Conservation (phyloP, 1,140 invertebrate species). For the Drosophila punjabiensis region DNA sequence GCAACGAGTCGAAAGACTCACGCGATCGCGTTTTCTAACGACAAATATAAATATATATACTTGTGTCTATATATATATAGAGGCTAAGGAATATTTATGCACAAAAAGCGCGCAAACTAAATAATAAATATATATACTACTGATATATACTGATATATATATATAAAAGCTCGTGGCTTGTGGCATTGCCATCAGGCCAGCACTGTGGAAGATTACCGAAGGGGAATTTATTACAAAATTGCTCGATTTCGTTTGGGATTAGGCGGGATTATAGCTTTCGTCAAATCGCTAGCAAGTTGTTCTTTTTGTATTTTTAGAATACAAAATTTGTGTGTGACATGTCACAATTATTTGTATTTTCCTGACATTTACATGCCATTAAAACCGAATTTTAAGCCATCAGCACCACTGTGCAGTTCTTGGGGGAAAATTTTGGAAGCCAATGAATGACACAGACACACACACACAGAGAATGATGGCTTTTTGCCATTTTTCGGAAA, state of each 20-base stretch:
- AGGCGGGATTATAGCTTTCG: conserved; percentile 23
- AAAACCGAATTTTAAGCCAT: not conserved
- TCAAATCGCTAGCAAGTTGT: conserved; percentile 11
- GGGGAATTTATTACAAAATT: conserved; percentile 47
- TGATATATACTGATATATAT: conserved; percentile 22
- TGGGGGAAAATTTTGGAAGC: conserved; percentile 21
- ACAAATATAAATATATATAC: conserved; percentile 28
- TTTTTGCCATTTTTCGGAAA: not conserved
- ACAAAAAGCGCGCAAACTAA: conserved; percentile 35
- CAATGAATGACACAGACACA: conserved; percentile 29
- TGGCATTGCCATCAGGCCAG: not conserved
- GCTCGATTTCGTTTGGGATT: conserved; percentile 11
- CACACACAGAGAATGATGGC: conserved; percentile 3
- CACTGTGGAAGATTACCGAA: conserved; percentile 45
- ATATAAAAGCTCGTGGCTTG: conserved; percentile 20
- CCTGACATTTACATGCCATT: not conserved
- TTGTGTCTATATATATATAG: not conserved
- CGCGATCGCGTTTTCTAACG: conserved; percentile 65
- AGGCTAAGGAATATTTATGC: conserved; percentile 14
- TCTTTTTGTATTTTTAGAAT: conserved; percentile 13
- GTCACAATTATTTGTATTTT: not conserved
- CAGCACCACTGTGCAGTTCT: conserved; percentile 46
- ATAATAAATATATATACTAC: conserved; percentile 47
- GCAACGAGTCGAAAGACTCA: conserved; percentile 61
- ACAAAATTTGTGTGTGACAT: not conserved